A percentile compares a stretch with the other conserved stretches of the same genome.
Evolutionary conservation across 2,888 invertebrate genomes (phyloP).

Genomic region (Parnassius mnemosyne): DNA sequence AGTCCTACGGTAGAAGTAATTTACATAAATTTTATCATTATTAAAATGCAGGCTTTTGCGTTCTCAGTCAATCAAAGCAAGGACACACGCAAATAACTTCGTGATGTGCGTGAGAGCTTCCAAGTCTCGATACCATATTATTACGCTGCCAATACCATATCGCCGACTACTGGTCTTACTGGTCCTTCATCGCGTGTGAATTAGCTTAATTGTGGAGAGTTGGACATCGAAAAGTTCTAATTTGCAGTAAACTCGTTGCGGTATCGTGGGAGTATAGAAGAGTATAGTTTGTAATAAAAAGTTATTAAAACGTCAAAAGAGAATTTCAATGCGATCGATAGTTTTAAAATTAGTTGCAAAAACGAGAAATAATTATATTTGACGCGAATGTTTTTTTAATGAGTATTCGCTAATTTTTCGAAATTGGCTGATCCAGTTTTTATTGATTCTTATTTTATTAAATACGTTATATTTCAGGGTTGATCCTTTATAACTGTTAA

Average conservation of each 20-base stretch:
- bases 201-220: slow-evolving; percentile 70
- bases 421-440: too few relatives aligned
- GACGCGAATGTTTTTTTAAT: too few relatives aligned
- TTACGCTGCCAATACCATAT: slow-evolving; percentile 63
- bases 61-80: slow-evolving; percentile 22
- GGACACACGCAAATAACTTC: slow-evolving; percentile 44
- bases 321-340: too few relatives aligned
- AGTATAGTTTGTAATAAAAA: not conserved
- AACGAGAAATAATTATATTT: too few relatives aligned
- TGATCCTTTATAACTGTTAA: too few relatives aligned
- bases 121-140: slow-evolving; percentile 45
- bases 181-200: slow-evolving; percentile 60
- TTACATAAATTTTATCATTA: not conserved
- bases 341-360: too few relatives aligned
- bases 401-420: too few relatives aligned
- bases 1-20: not conserved
- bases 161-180: slow-evolving; percentile 72
- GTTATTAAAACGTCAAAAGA: too few relatives aligned
- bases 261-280: slow-evolving; percentile 44
- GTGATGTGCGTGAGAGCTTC: slow-evolving; percentile 53
- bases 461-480: too few relatives aligned
- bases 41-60: not conserved
- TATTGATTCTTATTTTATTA: too few relatives aligned
- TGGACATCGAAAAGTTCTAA: slow-evolving; percentile 66
- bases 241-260: slow-evolving; percentile 48